Percentiles rank a stretch among this genome's conserved stretches.
These are phyloP conservation scores for Chrysolina oricalcia DNA, from an alignment of 2,888 invertebrate genomes.

Conservation along the genomic window DNA sequence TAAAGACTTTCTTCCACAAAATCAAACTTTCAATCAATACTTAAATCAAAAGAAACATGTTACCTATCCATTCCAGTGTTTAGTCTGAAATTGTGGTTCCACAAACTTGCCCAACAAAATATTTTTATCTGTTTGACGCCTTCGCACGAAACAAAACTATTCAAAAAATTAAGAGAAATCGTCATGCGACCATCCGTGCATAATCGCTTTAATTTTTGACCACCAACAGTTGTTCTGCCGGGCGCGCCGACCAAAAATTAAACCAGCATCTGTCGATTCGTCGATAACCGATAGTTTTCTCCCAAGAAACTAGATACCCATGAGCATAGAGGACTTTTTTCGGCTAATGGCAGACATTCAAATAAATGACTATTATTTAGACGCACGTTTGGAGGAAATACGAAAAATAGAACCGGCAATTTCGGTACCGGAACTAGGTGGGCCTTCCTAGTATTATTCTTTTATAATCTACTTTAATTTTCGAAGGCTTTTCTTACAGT, in stretches of 20 bases:
- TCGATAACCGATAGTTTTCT: constrained; percentile 61
- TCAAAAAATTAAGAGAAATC: neutral
- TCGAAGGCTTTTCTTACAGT: constrained; percentile 28
- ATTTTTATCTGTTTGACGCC: neutral
- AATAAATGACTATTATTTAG: constrained; percentile 66
- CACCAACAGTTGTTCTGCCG: constrained; percentile 47
- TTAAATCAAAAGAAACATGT: too few species aligned
- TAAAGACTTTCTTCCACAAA: too few species aligned
- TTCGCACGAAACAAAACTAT: neutral
- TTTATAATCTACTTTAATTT: constrained; percentile 45
- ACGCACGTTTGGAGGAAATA: constrained; percentile 59
- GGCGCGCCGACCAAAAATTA: constrained; percentile 52
- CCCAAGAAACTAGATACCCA: constrained; percentile 61
- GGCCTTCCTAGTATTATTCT: constrained; percentile 53
- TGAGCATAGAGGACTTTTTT: constrained; percentile 51
- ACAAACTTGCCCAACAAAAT: neutral
- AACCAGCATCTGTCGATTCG: constrained; percentile 60
- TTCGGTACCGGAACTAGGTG: constrained; percentile 68
- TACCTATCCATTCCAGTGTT: too few species aligned
- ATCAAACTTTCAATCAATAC: too few species aligned
- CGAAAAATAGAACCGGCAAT: constrained; percentile 68
- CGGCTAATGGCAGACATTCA: constrained; percentile 56
- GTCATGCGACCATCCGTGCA: constrained; percentile 28
- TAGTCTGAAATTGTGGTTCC: neutral
- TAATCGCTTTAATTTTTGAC: constrained; percentile 40